A percentile compares a stretch with the other conserved stretches of the same genome.
These are phyloP conservation scores for Octodon degus DNA, from an alignment of 2,113 vertebrate species.

Conservation along the genomic window DNA sequence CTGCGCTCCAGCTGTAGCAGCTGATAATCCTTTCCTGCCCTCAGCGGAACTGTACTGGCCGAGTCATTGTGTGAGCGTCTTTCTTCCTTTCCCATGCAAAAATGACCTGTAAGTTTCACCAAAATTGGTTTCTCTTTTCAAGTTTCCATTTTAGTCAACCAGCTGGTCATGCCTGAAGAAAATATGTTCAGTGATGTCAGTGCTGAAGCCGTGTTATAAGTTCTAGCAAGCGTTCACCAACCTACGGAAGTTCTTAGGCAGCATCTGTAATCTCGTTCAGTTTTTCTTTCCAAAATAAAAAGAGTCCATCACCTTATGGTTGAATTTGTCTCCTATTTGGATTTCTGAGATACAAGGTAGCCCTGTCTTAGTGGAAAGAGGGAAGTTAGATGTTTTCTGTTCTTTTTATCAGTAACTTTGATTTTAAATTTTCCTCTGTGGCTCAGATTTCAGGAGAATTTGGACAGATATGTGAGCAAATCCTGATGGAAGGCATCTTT, in stretches of 20 bases:
- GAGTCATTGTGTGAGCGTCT: not conserved
- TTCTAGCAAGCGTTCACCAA: not conserved
- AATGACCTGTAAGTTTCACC: not conserved
- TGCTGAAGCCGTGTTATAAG: not conserved
- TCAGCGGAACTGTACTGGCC: not conserved
- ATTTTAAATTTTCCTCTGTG: not conserved
- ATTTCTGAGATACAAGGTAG: not conserved
- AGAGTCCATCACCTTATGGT: not conserved
- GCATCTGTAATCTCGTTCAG: not conserved
- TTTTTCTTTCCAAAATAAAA: not conserved
- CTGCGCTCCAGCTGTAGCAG: not conserved
- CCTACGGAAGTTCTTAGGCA: not conserved
- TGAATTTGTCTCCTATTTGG: not conserved
- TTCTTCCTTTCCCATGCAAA: slow-evolving; percentile 7
- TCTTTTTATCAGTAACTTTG: not conserved
- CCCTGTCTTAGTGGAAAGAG: not conserved
- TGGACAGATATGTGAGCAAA: not conserved
- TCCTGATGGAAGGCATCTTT: not conserved
- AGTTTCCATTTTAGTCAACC: not conserved
- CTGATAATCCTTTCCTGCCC: not conserved
- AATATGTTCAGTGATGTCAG: not conserved
- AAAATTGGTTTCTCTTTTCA: not conserved
- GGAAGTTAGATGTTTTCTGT: not conserved
- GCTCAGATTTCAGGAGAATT: not conserved
- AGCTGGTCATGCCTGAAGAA: not conserved